Conservation (phyloP, 1,140 invertebrate genomes). For the Cyrtorhinus lividipennis region DNA sequence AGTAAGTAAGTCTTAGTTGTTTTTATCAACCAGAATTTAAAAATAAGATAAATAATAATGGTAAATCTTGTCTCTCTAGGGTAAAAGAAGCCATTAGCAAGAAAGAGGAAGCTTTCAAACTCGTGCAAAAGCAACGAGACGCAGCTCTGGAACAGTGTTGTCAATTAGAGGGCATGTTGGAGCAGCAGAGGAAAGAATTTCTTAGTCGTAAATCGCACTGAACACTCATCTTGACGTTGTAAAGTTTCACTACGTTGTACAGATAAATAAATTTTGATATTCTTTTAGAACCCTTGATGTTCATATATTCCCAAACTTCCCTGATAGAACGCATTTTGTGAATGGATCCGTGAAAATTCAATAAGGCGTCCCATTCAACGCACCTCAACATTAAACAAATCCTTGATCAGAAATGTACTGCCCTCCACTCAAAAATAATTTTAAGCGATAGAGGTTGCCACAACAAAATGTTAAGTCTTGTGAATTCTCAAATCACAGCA, state of each 20-base stretch:
- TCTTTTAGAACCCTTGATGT: not conserved
- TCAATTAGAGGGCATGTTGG: constrained; percentile 55
- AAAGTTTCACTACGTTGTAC: not conserved
- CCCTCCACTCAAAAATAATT: no score
- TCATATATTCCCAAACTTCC: no score
- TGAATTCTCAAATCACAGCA: no score
- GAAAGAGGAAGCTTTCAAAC: constrained; percentile 56
- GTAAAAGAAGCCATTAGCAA: constrained; percentile 61
- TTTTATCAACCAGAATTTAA: no score
- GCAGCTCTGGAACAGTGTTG: constrained; percentile 51
- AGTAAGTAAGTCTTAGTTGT: constrained; percentile 16
- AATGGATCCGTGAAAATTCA: no score
- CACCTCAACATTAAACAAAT: no score
- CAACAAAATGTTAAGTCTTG: no score
- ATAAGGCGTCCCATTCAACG: no score
- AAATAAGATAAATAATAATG: no score
- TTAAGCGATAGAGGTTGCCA: no score
- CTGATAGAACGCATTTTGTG: no score
- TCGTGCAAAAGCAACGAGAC: constrained; percentile 49
- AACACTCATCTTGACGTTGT: not conserved
- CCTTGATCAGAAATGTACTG: no score
- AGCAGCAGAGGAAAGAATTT: constrained; percentile 52
- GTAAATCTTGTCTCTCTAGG: constrained; percentile 30
- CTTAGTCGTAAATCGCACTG: not conserved
- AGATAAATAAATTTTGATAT: not conserved